phyloP scores from a whole-genome alignment of 2,888 invertebrate genomes.

The Cynaeus angustus region DNA sequence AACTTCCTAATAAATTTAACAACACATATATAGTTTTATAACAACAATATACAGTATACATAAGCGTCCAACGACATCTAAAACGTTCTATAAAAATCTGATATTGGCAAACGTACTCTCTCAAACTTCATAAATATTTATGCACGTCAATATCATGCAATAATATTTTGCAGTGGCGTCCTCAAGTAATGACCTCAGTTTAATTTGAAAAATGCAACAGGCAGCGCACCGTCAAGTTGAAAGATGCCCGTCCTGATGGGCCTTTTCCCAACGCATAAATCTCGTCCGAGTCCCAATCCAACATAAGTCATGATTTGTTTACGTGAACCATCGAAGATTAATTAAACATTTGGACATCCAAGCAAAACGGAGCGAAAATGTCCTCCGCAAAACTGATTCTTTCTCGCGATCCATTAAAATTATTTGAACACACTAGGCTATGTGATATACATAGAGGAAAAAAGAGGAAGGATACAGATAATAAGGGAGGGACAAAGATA shows the following conservation, averaged over 20 bases:
- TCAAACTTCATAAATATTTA: constrained; percentile 45
- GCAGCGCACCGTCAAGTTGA: neutral
- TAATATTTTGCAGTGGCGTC: constrained; percentile 29
- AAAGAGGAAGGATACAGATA: constrained; percentile 57
- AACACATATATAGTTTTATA: constrained; percentile 15
- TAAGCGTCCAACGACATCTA: constrained; percentile 32
- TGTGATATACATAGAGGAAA: constrained; percentile 69
- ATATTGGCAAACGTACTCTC: constrained; percentile 33
- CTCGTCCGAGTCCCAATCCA: neutral
- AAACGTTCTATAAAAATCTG: constrained; percentile 42
- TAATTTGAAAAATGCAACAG: constrained; percentile 31
- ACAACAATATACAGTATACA: constrained; percentile 16
- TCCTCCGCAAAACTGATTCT: constrained; percentile 56
- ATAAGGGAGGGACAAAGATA: constrained; percentile 60
- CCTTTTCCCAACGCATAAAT: constrained; percentile 20
- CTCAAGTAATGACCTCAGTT: constrained; percentile 7
- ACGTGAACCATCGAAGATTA: neutral
- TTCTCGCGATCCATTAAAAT: constrained; percentile 71
- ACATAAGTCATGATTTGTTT: constrained; percentile 26
- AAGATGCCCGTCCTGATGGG: constrained; percentile 15
- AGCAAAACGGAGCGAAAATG: constrained; percentile 54
- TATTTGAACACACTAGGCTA: constrained; percentile 68
- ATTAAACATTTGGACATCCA: constrained; percentile 2
- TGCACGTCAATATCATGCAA: constrained; percentile 35
- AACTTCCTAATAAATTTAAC: constrained; percentile 1